Evolutionary conservation across 2,888 invertebrate genomes (phyloP).

Genomic region (Atrina japonica): DNA sequence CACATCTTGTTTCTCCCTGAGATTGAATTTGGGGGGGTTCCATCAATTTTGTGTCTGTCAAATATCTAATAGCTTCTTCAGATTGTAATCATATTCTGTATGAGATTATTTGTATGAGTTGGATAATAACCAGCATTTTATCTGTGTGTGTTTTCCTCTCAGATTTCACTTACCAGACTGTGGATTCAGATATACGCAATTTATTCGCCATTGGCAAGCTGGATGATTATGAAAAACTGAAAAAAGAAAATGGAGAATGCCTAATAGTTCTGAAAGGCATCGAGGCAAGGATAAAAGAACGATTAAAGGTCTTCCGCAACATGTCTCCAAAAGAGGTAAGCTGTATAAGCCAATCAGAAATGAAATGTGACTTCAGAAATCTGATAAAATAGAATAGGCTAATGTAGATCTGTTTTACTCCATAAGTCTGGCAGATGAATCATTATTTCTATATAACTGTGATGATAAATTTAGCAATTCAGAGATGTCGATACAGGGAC

Average conservation of each 20-base stretch:
- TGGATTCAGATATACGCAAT: conserved; percentile 72
- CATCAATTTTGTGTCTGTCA: too few relatives aligned
- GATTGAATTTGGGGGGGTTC: too few relatives aligned
- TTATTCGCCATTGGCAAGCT: conserved; percentile 78
- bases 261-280: conserved; percentile 69
- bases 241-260: conserved; percentile 76
- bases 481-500: too few relatives aligned
- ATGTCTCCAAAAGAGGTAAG: conserved; percentile 66
- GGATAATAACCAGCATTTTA: not conserved
- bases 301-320: conserved; percentile 62
- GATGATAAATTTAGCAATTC: too few relatives aligned
- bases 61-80: too few relatives aligned
- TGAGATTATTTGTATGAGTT: not conserved
- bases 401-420: too few relatives aligned
- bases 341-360: not conserved
- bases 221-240: conserved; percentile 78
- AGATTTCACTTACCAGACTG: conserved; percentile 57
- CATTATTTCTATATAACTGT: too few relatives aligned
- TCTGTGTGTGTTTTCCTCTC: not conserved
- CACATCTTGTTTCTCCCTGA: too few relatives aligned
- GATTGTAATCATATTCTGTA: too few relatives aligned
- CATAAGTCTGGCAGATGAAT: too few relatives aligned
- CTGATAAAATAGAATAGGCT: too few relatives aligned
- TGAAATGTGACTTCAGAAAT: too few relatives aligned
- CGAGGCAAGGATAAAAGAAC: conserved; percentile 71